Conservation (phyloP, 2,888 invertebrate species). For the Tipula confusa region DNA sequence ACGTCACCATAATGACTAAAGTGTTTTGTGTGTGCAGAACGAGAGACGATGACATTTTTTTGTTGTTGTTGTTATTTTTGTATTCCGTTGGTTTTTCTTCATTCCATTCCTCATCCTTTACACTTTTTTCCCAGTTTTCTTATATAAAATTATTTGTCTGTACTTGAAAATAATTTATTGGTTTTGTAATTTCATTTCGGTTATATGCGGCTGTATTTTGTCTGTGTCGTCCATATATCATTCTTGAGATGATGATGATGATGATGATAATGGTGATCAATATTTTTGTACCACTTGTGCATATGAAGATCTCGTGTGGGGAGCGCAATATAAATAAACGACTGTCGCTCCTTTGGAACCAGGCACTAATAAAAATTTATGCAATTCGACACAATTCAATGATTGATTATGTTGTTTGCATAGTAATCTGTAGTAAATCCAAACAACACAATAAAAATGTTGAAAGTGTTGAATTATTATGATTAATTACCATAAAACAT, state of each 20-base stretch:
- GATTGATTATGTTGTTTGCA: neutral
- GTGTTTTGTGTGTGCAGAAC: neutral
- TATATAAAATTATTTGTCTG: neutral
- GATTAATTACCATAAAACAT: neutral
- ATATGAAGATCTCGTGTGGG: neutral
- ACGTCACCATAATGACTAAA: conserved; percentile 1
- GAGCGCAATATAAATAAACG: too few relatives aligned
- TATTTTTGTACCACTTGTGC: neutral
- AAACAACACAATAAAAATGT: neutral
- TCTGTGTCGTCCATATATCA: neutral
- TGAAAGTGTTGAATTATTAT: neutral
- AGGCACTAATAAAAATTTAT: neutral
- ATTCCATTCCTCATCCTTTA: conserved; percentile 13
- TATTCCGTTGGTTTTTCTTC: conserved; percentile 12
- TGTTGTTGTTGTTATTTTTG: neutral
- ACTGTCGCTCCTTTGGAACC: too few relatives aligned
- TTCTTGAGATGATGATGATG: neutral
- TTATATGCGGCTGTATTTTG: neutral
- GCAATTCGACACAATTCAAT: neutral
- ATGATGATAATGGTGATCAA: neutral
- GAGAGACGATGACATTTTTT: conserved; percentile 9
- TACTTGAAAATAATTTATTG: conserved; percentile 16
- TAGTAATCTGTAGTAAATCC: neutral
- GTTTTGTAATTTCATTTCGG: neutral
- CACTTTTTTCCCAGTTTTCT: neutral